Evolutionary conservation across 2,113 vertebrate genomes (phyloP).

Genomic region (Xiphophorus hellerii): DNA sequence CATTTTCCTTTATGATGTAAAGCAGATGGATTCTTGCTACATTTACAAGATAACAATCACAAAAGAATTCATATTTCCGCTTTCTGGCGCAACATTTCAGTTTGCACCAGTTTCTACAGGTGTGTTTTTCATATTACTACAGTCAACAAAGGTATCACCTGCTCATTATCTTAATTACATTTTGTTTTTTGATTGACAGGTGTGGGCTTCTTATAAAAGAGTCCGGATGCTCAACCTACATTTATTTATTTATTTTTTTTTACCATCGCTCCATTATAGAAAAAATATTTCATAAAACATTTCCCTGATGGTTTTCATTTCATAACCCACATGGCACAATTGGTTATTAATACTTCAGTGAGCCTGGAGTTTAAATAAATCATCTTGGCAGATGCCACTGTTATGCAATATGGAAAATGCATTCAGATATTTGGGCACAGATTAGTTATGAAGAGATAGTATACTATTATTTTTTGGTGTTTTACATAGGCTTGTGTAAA

Average conservation of each 20-base stretch:
- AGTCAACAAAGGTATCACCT: constrained; percentile 1
- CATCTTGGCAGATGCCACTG: background rate
- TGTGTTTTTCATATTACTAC: background rate
- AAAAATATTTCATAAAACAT: no score
- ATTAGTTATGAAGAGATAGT: background rate
- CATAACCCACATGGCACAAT: background rate
- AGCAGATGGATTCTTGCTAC: background rate
- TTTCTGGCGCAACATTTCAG: background rate
- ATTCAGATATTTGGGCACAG: background rate
- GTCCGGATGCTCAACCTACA: background rate
- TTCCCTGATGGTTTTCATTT: background rate
- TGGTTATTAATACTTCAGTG: background rate
- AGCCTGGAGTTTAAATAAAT: background rate
- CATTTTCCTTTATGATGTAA: background rate
- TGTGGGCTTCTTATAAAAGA: background rate
- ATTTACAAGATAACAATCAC: background rate
- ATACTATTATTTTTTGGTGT: background rate
- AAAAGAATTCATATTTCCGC: background rate
- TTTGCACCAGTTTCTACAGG: background rate
- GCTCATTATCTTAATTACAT: background rate
- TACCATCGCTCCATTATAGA: background rate
- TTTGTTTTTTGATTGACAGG: background rate
- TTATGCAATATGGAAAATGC: background rate
- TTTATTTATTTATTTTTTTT: no score
- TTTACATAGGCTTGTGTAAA: background rate